phyloP scores from a whole-genome alignment of 2,113 vertebrate genomes.

The Eudyptes chrysolophus region DNA sequence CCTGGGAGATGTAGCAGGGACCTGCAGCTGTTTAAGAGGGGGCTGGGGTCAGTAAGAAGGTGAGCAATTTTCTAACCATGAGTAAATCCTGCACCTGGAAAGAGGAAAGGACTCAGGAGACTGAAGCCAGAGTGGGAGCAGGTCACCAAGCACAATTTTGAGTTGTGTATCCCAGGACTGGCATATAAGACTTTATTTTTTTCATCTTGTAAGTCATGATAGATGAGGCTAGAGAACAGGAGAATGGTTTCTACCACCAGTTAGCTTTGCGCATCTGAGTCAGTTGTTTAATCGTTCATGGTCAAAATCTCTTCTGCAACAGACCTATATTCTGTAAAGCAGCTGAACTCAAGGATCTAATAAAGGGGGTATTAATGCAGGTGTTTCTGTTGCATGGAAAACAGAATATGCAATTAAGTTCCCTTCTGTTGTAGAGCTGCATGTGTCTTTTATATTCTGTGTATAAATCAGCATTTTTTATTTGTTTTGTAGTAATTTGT shows the following conservation, averaged over 20 bases:
- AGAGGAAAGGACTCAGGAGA: not conserved
- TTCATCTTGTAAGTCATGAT: not conserved
- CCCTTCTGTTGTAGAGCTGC: not conserved
- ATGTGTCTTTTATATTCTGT: not conserved
- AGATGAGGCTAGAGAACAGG: not conserved
- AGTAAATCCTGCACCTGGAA: conserved; percentile 24
- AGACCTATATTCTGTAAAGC: not conserved
- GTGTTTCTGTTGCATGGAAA: not conserved
- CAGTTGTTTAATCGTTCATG: not conserved
- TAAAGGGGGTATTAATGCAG: not conserved
- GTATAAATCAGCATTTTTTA: not conserved
- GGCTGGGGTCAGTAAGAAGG: not conserved
- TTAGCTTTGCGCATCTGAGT: not conserved
- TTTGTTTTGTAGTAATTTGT: not conserved
- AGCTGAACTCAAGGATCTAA: not conserved
- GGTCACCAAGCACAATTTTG: not conserved
- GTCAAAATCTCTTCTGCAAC: not conserved
- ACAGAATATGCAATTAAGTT: not conserved
- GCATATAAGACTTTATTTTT: not conserved
- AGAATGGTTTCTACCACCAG: not conserved
- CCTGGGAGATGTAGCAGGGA: not conserved
- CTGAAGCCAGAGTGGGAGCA: not conserved
- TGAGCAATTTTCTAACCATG: not conserved
- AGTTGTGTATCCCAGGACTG: not conserved
- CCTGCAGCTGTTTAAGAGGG: not conserved